Base-by-base conservation (phyloP, 2,888 invertebrate genomes). In the Andrena camellia region DNA sequence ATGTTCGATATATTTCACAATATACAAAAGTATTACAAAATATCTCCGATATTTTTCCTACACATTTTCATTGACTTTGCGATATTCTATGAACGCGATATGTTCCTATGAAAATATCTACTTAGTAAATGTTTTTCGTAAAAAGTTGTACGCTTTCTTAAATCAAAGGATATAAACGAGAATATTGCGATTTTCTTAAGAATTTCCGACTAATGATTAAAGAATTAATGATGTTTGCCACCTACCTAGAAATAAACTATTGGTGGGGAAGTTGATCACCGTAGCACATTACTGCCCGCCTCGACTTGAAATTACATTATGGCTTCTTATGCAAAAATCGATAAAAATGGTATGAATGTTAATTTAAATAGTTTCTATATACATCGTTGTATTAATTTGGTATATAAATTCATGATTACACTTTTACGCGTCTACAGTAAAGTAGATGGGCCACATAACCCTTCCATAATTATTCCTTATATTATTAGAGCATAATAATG, bases 211-310 rank as follows among this genome's bases (percentile, higher is more conserved):
- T 42, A 17, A 42, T 17, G 42, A 17, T 42, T 42, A 42, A 5
- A 42, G 13, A 42, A 17, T 17, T 17, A 42, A 42, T 17, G 42
- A 4, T 4, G 42, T 17, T 42, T 0, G 5, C 42, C 42, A 13
- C 2, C 42, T 17, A 13, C 2, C 42, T 17, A 4, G 4, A 42
- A 17, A 42, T 42, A 42, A 42, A 42, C 42, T 42, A 42, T 10
- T 42, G 23, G 10, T 60, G n/a, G 8, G 6, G 54, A 76, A 52
- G 63, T 67, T 78, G 64, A 66, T 29, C 66, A 35, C 13, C 4
- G 2, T 60, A 35, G 0, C 13, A 20, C 13, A 17, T 35, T 7
- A 66, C 59, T 7, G 42, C 29, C 29, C 35, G 10, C 23, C 35
- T 31, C 8, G 10, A 48, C 5, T 3, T 33, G 1, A 23, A 64